These are phyloP conservation scores for Cavia porcellus DNA, from an alignment of 2,113 vertebrate genomes.

Conservation along the genomic window DNA sequence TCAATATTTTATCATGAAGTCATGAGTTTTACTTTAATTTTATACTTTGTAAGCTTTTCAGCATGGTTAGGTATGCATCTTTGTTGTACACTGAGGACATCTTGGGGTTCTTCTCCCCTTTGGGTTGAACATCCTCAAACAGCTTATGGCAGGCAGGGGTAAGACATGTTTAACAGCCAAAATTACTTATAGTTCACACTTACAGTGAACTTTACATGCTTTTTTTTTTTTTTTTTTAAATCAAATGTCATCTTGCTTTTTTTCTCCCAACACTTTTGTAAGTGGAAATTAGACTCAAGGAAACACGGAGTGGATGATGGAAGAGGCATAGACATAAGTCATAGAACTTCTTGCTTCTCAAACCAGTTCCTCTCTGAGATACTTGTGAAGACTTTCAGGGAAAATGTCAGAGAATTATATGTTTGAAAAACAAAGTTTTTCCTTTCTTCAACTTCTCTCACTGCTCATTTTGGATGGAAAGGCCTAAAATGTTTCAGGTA, in stretches of 20 bases:
- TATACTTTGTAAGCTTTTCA: constrained; percentile 48
- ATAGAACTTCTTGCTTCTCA: not conserved
- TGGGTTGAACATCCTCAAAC: not conserved
- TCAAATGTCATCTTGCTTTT: not conserved
- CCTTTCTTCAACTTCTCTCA: not conserved
- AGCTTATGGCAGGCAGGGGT: not conserved
- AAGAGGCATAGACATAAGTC: not conserved
- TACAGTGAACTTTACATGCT: not conserved
- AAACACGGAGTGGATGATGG: not conserved
- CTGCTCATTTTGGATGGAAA: not conserved
- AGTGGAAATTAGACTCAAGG: not conserved
- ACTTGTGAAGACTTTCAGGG: constrained; percentile 13
- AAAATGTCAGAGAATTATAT: constrained; percentile 11
- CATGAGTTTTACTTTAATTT: constrained; percentile 64
- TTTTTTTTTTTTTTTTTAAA: not conserved
- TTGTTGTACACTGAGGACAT: constrained; percentile 12
- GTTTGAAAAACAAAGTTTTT: constrained; percentile 33
- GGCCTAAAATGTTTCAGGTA: not conserved
- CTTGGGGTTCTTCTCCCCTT: not conserved
- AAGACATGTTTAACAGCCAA: not conserved
- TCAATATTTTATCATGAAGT: constrained; percentile 71
- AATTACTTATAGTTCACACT: not conserved
- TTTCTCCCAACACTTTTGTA: not conserved
- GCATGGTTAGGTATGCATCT: constrained; percentile 24
- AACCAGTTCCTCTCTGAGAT: not conserved